phyloP scores from a whole-genome alignment of 2,888 invertebrate genomes.

The Orthosia gracilis region DNA sequence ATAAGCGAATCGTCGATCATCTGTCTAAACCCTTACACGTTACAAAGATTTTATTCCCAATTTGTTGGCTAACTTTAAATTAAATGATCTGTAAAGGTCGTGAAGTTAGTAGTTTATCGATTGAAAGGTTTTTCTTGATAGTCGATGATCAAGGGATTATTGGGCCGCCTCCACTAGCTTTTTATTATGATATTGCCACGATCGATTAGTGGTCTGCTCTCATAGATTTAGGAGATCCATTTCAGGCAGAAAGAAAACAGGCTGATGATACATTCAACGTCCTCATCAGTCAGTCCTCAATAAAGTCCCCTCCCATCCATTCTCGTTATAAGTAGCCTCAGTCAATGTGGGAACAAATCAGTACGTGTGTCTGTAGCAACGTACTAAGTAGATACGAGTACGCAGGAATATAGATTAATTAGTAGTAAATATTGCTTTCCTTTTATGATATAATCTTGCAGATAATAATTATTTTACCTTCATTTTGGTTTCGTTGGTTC shows the following conservation, averaged over 20 bases:
- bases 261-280: no score
- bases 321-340: no score
- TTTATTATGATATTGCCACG: neutral
- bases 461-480: neutral
- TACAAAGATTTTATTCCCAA: constrained; percentile 18
- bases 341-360: no score
- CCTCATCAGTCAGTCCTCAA: no score
- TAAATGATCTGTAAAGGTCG: constrained; percentile 31
- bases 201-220: neutral
- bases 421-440: neutral
- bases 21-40: constrained; percentile 6
- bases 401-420: constrained; percentile 1
- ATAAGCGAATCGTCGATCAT: neutral
- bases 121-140: constrained; percentile 16
- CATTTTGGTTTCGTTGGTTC: neutral
- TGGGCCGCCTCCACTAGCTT: neutral
- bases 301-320: no score
- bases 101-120: constrained; percentile 3
- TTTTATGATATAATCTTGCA: neutral
- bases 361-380: no score
- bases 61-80: constrained; percentile 38
- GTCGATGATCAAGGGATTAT: constrained; percentile 18
- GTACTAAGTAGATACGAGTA: no score
- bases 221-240: neutral
- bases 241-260: neutral